phyloP scores from a whole-genome alignment of 2,113 vertebrate genomes.

The Eira barbara region DNA sequence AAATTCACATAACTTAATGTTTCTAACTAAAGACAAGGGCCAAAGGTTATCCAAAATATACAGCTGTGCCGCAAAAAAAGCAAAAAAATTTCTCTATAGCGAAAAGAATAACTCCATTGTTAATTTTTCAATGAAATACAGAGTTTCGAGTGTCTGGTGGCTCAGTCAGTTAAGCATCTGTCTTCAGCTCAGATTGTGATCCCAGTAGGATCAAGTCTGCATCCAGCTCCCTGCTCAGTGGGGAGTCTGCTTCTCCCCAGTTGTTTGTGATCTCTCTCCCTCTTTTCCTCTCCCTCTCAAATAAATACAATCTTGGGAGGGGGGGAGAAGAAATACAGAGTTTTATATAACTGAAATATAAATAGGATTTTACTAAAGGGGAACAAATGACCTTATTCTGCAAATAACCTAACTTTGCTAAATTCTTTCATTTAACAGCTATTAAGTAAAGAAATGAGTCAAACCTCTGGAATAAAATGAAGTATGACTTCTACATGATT shows the following conservation, averaged over 20 bases:
- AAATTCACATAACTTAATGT: background rate
- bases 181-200: too few relatives aligned
- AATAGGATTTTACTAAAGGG: background rate
- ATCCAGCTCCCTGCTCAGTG: too few relatives aligned
- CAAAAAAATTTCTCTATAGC: background rate
- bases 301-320: too few relatives aligned
- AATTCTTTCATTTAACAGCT: background rate
- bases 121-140: background rate
- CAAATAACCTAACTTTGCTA: background rate
- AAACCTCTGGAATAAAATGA: conserved; percentile 17
- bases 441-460: conserved; percentile 8
- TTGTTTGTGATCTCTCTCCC: too few relatives aligned
- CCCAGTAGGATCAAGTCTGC: too few relatives aligned
- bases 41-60: background rate
- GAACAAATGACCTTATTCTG: background rate
- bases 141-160: background rate
- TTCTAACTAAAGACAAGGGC: conserved; percentile 26
- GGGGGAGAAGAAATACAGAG: too few relatives aligned
- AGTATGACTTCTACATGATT: background rate
- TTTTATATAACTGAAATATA: background rate
- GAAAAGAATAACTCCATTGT: background rate
- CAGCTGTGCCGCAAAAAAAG: background rate
- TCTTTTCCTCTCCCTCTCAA: too few relatives aligned
- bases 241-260: too few relatives aligned
- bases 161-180: too few relatives aligned